These are phyloP conservation scores for Glyptemys insculpta DNA, from an alignment of 2,797 vertebrate genomes.

Conservation along the genomic window DNA sequence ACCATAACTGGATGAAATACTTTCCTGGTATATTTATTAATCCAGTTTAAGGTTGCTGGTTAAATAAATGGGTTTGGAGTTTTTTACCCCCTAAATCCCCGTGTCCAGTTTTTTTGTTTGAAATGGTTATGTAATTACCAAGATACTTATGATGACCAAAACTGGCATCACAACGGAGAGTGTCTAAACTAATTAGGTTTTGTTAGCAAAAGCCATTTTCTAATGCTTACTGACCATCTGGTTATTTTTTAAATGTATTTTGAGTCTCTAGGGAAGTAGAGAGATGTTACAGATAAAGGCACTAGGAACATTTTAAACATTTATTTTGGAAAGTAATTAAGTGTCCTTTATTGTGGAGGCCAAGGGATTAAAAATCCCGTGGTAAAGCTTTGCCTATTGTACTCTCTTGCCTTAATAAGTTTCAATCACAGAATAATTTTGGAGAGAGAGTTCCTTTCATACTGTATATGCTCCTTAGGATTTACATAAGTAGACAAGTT, in stretches of 20 bases:
- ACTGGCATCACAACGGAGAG: conserved; percentile 29
- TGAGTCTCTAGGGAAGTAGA: not conserved
- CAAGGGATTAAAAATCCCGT: not conserved
- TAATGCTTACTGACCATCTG: conserved; percentile 28
- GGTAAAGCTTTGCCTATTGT: not conserved
- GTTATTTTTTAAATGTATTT: conserved; percentile 43
- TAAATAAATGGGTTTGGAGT: not conserved
- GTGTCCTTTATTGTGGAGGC: not conserved
- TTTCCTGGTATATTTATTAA: not conserved
- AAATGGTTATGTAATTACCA: not conserved
- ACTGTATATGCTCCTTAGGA: not conserved
- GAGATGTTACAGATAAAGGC: not conserved
- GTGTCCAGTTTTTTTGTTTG: conserved; percentile 2
- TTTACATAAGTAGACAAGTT: accelerated
- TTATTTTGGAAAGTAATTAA: not conserved
- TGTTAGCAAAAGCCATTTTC: conserved; percentile 41
- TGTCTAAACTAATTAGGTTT: conserved; percentile 49
- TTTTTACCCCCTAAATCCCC: not conserved
- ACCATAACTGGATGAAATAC: not conserved
- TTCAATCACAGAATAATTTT: not conserved
- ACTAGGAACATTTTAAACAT: not conserved
- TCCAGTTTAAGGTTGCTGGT: not conserved
- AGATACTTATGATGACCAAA: conserved; percentile 36
- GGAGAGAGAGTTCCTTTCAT: not conserved
- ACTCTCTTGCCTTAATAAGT: not conserved